Base-by-base conservation (phyloP, 2,888 invertebrate genomes). In the Malachius bipustulatus region DNA sequence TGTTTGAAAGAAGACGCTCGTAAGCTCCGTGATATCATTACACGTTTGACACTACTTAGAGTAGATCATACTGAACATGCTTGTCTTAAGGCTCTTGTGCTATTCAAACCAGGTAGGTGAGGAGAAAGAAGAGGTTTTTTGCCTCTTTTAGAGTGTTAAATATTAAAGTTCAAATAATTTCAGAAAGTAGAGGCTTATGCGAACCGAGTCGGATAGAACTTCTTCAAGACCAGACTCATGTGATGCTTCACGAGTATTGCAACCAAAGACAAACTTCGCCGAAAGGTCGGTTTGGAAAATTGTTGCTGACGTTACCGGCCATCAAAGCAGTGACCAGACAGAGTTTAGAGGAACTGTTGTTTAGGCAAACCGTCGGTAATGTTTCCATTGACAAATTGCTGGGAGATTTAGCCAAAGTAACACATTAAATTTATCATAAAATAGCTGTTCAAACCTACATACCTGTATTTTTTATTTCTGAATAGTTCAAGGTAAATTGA, bases 21-120 rank as follows among this genome's bases (percentile, higher is more conserved):
- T 55, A 62, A 69, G 60, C 50, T 88, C 37, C 66, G 74, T 27
- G 75, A 76, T 46, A 64, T 82, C 1, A 63, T 83, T 34, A 69
- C 72, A 16, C 70, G 77, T 47, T 73, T 84, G 49, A 67, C 71
- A 4, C 62, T 72, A 4, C 64, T 78, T 35, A 65, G 75, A 43
- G 71, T 87, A 11, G 88, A 90, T 57, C 79, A 81, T 55, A 79
- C 81, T 0, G 89, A 90, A 55, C 83, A 77, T 52, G 82, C 88
- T 26, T 88, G 82, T 58, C 64, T 90, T n/a, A 88, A 87, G 56
- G 81, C 83, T 0, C 66, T 83, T 6, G 73, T 84, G 3, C 66
- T 89, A 3, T 89, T 87, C 59, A 82, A 83, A 60, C 72, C 81
- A 61, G 85, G 87, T 84, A 63, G 59, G 24, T 8, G 24, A n/a